These are phyloP conservation scores for Hydropsyche tenuis DNA, from an alignment of 1,140 invertebrate genomes.

Conservation along the genomic window DNA sequence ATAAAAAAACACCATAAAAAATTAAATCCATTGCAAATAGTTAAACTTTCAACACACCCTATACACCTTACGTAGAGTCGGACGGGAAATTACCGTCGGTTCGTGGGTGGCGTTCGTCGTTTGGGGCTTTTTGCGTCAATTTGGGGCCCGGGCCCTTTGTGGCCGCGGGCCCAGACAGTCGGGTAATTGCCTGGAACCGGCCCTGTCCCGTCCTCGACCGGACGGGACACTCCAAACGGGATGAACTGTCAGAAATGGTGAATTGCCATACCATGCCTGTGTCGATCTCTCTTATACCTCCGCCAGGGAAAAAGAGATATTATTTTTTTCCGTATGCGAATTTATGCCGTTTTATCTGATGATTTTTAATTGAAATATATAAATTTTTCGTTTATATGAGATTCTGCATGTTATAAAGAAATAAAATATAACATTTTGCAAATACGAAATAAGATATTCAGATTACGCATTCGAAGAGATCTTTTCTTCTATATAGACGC, in stretches of 20 bases:
- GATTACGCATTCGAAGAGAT: not conserved
- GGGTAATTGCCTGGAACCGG: conserved; percentile 18
- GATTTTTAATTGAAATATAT: too few species aligned
- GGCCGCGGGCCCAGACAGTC: conserved; percentile 11
- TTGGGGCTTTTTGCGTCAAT: conserved; percentile 15
- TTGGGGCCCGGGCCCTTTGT: not conserved
- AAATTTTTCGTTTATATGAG: too few species aligned
- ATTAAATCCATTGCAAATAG: too few species aligned
- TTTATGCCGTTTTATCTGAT: too few species aligned
- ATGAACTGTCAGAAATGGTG: conserved; percentile 25
- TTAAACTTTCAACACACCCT: too few species aligned
- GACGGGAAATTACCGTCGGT: not conserved
- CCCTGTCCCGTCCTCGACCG: not conserved
- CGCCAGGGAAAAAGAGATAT: too few species aligned
- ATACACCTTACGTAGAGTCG: not conserved
- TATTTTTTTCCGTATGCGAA: too few species aligned
- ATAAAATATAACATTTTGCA: not conserved
- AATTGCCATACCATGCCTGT: not conserved
- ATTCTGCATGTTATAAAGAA: too few species aligned
- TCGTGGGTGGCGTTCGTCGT: too few species aligned
- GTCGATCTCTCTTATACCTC: not conserved
- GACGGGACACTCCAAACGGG: conserved; percentile 11
- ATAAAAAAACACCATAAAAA: too few species aligned
- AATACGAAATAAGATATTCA: conserved; percentile 9
- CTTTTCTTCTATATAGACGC: not conserved